Percentiles rank a stretch among this genome's conserved stretches.
These are phyloP conservation scores for Leucoraja ocellata DNA, from an alignment of 2,797 vertebrate genomes.

Conservation along the genomic window DNA sequence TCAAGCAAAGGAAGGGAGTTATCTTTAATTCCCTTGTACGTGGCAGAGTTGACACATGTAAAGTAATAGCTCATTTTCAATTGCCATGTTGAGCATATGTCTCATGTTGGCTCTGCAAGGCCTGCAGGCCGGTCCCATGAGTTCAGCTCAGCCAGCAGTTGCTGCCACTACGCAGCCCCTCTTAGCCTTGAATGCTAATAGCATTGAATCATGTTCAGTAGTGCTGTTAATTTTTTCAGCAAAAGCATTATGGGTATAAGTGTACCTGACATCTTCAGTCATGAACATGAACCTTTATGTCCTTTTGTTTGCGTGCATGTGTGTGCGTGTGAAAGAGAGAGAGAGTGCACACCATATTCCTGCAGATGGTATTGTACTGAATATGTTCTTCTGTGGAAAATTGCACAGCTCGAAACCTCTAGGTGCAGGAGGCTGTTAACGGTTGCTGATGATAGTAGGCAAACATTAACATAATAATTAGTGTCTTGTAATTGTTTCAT, in stretches of 20 bases:
- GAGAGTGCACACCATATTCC: constrained; percentile 66
- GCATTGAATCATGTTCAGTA: constrained; percentile 84
- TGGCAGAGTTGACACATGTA: constrained; percentile 71
- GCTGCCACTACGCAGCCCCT: constrained; percentile 66
- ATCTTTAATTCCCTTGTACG: constrained; percentile 70
- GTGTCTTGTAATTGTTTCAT: constrained; percentile 99
- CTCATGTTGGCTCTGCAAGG: constrained; percentile 74
- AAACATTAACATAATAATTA: constrained; percentile 99
- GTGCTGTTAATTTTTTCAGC: constrained; percentile 82
- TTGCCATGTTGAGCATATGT: constrained; percentile 76
- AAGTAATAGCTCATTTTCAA: constrained; percentile 76
- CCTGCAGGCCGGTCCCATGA: constrained; percentile 79
- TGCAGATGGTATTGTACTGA: constrained; percentile 78
- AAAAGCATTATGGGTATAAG: constrained; percentile 94
- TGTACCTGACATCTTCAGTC: constrained; percentile 88
- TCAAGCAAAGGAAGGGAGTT: constrained; percentile 54
- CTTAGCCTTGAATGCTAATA: constrained; percentile 75
- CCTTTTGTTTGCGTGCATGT: constrained; percentile 58
- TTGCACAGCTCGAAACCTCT: constrained; percentile 86
- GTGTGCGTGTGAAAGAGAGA: constrained; percentile 55
- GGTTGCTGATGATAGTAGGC: constrained; percentile 99
- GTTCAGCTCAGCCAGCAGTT: constrained; percentile 52
- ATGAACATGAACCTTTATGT: constrained; percentile 79
- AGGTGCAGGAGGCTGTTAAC: constrained; percentile 99
- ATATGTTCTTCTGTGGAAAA: constrained; percentile 64